These are phyloP conservation scores for Gymnobelideus leadbeateri DNA, from an alignment of 2,113 vertebrate genomes.

Conservation along the genomic window DNA sequence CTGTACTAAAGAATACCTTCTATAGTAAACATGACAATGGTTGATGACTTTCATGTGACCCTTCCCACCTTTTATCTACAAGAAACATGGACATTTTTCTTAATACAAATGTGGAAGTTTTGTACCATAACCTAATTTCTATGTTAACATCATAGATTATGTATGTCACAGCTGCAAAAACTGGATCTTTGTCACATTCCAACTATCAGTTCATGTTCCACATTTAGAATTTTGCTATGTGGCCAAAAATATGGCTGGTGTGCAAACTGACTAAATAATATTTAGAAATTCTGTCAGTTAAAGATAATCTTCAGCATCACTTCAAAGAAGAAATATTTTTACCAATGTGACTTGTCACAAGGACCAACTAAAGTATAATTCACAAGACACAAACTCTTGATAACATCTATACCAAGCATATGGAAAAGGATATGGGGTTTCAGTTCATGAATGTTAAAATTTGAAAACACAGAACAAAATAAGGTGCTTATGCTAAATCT, in stretches of 20 bases:
- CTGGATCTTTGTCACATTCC: constrained; percentile 22
- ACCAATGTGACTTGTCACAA: constrained; percentile 26
- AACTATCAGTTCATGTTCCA: constrained; percentile 35
- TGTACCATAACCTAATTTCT: constrained; percentile 47
- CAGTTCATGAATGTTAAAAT: constrained; percentile 19
- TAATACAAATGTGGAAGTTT: constrained; percentile 60
- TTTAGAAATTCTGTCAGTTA: constrained; percentile 66
- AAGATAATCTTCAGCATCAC: constrained; percentile 67
- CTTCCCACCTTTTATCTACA: constrained; percentile 45
- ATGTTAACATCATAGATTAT: constrained; percentile 48
- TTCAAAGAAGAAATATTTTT: constrained; percentile 53
- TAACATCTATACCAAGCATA: not conserved
- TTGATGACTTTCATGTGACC: constrained; percentile 26
- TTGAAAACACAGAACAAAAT: constrained; percentile 41
- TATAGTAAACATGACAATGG: constrained; percentile 30
- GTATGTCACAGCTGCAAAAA: constrained; percentile 53
- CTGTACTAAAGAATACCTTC: not conserved
- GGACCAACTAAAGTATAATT: constrained; percentile 61
- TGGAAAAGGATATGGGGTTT: constrained; percentile 12
- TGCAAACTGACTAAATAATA: constrained; percentile 45
- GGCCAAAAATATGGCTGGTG: constrained; percentile 68
- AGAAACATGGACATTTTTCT: constrained; percentile 48
- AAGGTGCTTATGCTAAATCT: constrained; percentile 12
- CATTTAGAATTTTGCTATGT: constrained; percentile 69
- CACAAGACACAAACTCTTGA: not conserved